These are phyloP conservation scores for Rhinatrema bivittatum DNA, from an alignment of 2,797 vertebrate genomes.

Conservation along the genomic window DNA sequence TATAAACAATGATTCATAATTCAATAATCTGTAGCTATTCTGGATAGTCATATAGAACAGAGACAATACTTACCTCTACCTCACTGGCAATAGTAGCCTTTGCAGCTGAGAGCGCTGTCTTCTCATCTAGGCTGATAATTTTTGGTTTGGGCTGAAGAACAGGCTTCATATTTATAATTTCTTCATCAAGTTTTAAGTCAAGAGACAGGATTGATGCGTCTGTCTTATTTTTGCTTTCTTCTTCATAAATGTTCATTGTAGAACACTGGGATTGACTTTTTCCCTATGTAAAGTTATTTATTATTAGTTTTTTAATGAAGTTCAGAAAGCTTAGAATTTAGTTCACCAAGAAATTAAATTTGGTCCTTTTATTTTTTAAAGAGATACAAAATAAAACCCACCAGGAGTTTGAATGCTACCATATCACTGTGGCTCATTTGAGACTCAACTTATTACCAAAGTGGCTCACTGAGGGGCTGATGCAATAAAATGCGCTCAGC, in stretches of 20 bases:
- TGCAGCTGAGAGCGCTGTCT: slow-evolving; percentile 55
- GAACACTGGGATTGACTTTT: slow-evolving; percentile 30
- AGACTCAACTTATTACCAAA: too few species aligned
- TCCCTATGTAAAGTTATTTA: slow-evolving; percentile 22
- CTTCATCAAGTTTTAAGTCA: slow-evolving; percentile 49
- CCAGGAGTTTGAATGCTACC: too few species aligned
- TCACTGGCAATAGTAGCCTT: slow-evolving; percentile 66
- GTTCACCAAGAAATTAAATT: too few species aligned
- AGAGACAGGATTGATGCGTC: slow-evolving; percentile 25
- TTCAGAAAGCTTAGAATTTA: fast-evolving
- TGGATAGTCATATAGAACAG: too few species aligned
- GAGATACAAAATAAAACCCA: too few species aligned
- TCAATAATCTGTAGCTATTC: too few species aligned
- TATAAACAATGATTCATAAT: too few species aligned
- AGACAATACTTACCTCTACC: slow-evolving; percentile 68
- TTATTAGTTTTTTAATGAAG: not conserved
- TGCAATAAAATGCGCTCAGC: too few species aligned
- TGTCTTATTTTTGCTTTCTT: slow-evolving; percentile 26
- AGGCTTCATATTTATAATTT: slow-evolving; percentile 65
- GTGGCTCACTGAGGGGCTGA: too few species aligned
- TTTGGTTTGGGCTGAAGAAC: slow-evolving; percentile 55
- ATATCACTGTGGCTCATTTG: too few species aligned
- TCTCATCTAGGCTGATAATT: slow-evolving; percentile 64
- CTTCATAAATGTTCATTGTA: slow-evolving; percentile 19
- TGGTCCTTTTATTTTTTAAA: too few species aligned